Percentiles rank a stretch among this genome's conserved stretches.
These are phyloP conservation scores for Mimas tiliae DNA, from an alignment of 2,888 invertebrate species.

Conservation along the genomic window DNA sequence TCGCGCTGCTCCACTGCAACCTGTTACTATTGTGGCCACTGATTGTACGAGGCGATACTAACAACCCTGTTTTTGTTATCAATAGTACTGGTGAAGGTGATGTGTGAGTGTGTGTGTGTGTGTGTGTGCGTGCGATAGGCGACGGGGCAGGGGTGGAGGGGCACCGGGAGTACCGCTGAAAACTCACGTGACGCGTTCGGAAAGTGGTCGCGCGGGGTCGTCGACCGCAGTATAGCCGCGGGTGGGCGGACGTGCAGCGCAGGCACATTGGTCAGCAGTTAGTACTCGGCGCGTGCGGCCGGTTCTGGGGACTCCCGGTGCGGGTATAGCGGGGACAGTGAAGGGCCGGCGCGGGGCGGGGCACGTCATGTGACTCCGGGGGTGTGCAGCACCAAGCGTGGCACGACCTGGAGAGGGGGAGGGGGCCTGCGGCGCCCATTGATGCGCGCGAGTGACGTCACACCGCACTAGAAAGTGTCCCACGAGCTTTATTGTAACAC, in stretches of 20 bases:
- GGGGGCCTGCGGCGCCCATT: background rate
- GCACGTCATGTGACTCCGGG: conserved; percentile 3
- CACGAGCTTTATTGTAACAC: background rate
- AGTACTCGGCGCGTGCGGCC: background rate
- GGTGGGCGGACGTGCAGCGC: conserved; percentile 6
- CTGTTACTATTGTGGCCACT: background rate
- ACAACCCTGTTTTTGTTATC: no score
- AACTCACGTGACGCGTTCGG: conserved; percentile 24
- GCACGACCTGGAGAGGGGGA: background rate
- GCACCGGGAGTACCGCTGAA: conserved; percentile 16
- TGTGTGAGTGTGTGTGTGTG: background rate
- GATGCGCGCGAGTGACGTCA: conserved; percentile 18
- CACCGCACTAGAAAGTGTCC: background rate
- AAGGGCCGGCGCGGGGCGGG: conserved; percentile 9
- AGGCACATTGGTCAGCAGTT: conserved; percentile 7
- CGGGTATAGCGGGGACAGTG: conserved; percentile 4
- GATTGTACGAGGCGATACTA: background rate
- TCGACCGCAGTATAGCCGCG: conserved; percentile 1
- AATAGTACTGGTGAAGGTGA: background rate
- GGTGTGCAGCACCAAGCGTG: background rate
- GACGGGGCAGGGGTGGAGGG: background rate
- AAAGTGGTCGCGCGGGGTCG: conserved; percentile 21
- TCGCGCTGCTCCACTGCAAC: no score
- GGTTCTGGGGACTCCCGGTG: conserved; percentile 6
- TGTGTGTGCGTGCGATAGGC: background rate